Conservation (phyloP, 1,140 invertebrate genomes). For the Bombus polaris region DNA sequence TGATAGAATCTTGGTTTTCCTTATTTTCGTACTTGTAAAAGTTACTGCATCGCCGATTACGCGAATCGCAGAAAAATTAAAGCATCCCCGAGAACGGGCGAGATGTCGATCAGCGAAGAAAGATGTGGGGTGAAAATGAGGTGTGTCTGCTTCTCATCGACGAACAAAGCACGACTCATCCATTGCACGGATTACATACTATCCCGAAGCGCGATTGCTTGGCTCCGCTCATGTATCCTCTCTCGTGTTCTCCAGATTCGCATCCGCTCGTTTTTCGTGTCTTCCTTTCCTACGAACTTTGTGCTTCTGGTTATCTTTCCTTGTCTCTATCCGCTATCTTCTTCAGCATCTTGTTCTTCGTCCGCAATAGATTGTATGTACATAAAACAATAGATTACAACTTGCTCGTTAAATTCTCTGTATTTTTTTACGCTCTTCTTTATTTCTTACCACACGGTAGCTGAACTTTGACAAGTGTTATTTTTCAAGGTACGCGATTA, state of each 20-base stretch:
- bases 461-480: not conserved
- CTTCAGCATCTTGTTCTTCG: not conserved
- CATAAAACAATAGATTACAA: not conserved
- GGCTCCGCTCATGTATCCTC: conserved; percentile 44
- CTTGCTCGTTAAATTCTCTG: conserved; percentile 4
- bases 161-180: conserved; percentile 58
- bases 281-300: not conserved
- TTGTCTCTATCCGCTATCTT: not conserved
- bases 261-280: conserved; percentile 3
- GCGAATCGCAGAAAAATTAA: conserved; percentile 50
- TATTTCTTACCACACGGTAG: not conserved
- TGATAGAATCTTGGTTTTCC: no score
- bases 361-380: not conserved
- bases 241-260: conserved; percentile 22
- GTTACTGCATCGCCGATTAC: not conserved
- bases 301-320: conserved; percentile 15
- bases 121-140: conserved; percentile 34
- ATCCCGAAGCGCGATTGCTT: conserved; percentile 56
- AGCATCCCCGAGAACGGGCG: not conserved
- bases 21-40: not conserved
- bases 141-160: conserved; percentile 45
- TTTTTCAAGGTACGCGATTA: no score
- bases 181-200: conserved; percentile 44
- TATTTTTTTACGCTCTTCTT: not conserved
- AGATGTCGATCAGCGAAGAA: not conserved